Percentiles rank a stretch among this genome's conserved stretches.
Conservation (phyloP, 2,797 vertebrate genomes). For the Allobates femoralis region DNA sequence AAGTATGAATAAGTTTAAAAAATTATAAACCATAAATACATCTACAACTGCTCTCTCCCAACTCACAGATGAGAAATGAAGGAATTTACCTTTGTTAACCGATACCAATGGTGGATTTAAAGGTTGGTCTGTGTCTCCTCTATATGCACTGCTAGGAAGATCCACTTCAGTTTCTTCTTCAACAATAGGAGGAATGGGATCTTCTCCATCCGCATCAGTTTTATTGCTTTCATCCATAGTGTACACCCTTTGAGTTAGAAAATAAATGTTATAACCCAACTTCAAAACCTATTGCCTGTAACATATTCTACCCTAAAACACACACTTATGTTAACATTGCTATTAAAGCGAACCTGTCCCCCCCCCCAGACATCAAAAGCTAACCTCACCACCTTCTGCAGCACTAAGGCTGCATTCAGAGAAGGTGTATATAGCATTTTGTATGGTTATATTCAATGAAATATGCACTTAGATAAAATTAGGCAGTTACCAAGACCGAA, state of each 20-base stretch:
- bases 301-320: neutral
- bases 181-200: constrained; percentile 28
- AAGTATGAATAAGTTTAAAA: no score
- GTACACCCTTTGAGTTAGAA: neutral
- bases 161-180: constrained; percentile 54
- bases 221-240: constrained; percentile 42
- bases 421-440: no score
- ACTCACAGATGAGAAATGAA: neutral
- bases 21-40: no score
- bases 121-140: constrained; percentile 31
- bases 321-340: neutral
- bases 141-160: constrained; percentile 10
- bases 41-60: neutral
- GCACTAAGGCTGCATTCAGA: no score
- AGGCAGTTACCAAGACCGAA: no score
- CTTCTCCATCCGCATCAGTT: constrained; percentile 50
- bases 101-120: constrained; percentile 54
- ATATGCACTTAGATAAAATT: no score
- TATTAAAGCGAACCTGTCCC: no score
- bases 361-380: no score
- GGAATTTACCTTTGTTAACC: constrained; percentile 54
- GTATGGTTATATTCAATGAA: no score
- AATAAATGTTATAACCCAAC: neutral
- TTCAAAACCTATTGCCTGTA: neutral
- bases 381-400: no score